These are phyloP conservation scores for Quadroppia sp. DNA, from an alignment of 2,888 invertebrate species.

Conservation along the genomic window DNA sequence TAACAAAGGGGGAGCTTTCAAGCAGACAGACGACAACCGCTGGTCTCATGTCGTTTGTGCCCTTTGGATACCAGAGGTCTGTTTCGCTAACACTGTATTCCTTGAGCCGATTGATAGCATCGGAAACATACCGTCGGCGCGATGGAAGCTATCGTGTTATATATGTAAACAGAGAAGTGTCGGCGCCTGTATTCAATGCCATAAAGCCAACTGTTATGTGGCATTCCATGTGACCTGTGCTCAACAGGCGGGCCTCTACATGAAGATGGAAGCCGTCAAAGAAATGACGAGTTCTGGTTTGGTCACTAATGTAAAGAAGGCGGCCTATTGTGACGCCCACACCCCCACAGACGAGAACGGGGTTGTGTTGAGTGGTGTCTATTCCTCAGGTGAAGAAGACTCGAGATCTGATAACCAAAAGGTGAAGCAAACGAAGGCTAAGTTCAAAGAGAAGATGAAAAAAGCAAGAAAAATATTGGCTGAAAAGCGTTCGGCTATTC, in stretches of 20 bases:
- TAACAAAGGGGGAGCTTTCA: constrained; percentile 96
- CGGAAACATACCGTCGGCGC: constrained; percentile 87
- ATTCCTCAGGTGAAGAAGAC: constrained; percentile 40
- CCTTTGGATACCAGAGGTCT: constrained; percentile 95
- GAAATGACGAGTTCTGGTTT: constrained; percentile 60
- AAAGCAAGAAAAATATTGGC: constrained; percentile 80
- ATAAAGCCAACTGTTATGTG: constrained; percentile 87
- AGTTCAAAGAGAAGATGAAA: constrained; percentile 72
- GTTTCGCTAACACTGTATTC: constrained; percentile 95
- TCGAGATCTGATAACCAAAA: constrained; percentile 43
- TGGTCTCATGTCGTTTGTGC: constrained; percentile 99
- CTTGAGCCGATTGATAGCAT: constrained; percentile 97
- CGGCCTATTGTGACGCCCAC: constrained; percentile 92
- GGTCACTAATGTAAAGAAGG: constrained; percentile 84
- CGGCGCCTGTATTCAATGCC: constrained; percentile 97
- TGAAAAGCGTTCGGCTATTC: constrained; percentile 81
- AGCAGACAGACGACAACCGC: constrained; percentile 88
- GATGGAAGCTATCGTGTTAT: constrained; percentile 94
- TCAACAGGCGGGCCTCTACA: constrained; percentile 83
- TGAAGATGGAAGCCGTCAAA: constrained; percentile 92
- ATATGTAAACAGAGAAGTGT: constrained; percentile 88
- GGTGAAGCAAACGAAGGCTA: constrained; percentile 44
- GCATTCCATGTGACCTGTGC: constrained; percentile 99
- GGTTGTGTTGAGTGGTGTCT: constrained; percentile 35
- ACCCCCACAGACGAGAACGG: constrained; percentile 62